Evolutionary conservation across 92 coral and sea anemone genomes (phyloP), one percentile per base, ranked within the genome.

Genomic region (Metridium senile): DNA sequence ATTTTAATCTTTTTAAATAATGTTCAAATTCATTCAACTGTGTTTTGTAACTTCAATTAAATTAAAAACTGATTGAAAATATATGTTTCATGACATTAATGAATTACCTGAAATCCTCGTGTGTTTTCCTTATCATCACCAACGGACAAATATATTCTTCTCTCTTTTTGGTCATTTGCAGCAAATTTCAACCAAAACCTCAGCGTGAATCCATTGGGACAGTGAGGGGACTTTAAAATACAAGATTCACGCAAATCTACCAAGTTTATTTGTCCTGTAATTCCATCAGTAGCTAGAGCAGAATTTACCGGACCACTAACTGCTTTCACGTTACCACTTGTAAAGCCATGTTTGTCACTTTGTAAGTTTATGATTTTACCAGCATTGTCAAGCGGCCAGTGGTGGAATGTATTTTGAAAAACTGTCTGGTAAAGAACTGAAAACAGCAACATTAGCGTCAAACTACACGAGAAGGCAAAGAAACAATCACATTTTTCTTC

Each of bases 341-440:
- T 56, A 20, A 0, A 29, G 11, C 82, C 82, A 30, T 65, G 66
- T 8, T 47, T 8, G 29, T 21, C 22, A 21, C 82, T 72, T 33
- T 53, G 56, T 20, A 67, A n/a, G 35, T 77, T 67, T 22, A n/a
- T 51, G 1, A 77, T 25, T 3, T 47, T 54, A 3, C 22, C 35
- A 6, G 75, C 26, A 25, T 53, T 66, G 46, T 77, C 82, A 19
- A 77, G 75, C 17, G 82, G 74, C 82, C 82, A 77, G 49, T 77
- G 59, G 62, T 77, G 82, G 45, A 64, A 30, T 19, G 82, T 61
- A 21, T 65, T 62, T 9, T 33, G 25, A 22, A 45, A 52, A 9
- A 75, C 68, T 22, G 81, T 27, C 53, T 73, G 28, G 53, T 34
- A 11, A 21, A 45, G 17, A 34, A 43, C 53, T 35, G 7, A 2